phyloP scores from a whole-genome alignment of 2,113 vertebrate genomes.

The Oncorhynchus masou region DNA sequence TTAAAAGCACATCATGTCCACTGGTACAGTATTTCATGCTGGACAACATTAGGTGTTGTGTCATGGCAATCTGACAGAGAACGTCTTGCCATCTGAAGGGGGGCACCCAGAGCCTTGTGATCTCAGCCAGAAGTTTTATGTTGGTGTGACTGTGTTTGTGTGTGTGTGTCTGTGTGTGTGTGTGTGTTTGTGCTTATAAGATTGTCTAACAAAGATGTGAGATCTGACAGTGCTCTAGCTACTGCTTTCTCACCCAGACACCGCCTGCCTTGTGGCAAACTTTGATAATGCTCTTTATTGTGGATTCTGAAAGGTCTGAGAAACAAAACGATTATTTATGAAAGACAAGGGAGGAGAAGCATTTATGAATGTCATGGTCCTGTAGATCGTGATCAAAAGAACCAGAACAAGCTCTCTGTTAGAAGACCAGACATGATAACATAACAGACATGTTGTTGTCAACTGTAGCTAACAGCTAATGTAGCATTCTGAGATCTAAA shows the following conservation, averaged over 20 bases:
- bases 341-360: not conserved
- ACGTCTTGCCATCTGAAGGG: too few species aligned
- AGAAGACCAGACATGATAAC: not conserved
- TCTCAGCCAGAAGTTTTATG: not conserved
- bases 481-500: not conserved
- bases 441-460: not conserved
- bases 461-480: not conserved
- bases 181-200: not conserved
- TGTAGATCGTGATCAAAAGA: not conserved
- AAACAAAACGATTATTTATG: not conserved
- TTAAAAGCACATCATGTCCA: too few species aligned
- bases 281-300: constrained; percentile 1
- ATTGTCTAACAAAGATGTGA: not conserved
- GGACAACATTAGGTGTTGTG: too few species aligned
- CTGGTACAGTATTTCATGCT: too few species aligned
- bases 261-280: not conserved
- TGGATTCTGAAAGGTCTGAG: not conserved
- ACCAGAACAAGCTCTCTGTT: not conserved
- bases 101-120: too few species aligned
- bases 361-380: not conserved
- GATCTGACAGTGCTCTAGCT: not conserved
- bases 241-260: too few species aligned
- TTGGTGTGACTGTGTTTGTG: not conserved
- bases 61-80: too few species aligned
- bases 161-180: not conserved